Percentiles rank a stretch among this genome's conserved stretches.
Conservation (phyloP, 2,888 invertebrate species). For the Drosophila rellima region DNA sequence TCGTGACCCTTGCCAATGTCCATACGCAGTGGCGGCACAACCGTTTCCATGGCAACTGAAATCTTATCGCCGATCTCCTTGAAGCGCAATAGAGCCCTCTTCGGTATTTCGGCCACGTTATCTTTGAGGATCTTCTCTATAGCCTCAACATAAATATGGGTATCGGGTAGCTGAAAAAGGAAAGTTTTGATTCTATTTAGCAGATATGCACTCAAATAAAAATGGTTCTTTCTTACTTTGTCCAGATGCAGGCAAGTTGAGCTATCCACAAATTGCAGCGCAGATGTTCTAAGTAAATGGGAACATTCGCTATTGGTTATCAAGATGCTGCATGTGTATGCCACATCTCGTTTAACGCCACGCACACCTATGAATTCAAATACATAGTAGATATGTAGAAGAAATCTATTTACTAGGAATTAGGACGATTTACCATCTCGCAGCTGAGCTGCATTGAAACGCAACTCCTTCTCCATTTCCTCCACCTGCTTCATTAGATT, state of each 20-base stretch:
- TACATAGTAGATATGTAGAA: background rate
- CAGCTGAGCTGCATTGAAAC: conserved; percentile 89
- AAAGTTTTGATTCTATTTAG: background rate
- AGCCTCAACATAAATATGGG: conserved; percentile 19
- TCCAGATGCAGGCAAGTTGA: conserved; percentile 40
- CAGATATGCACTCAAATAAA: too few relatives aligned
- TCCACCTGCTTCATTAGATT: conserved; percentile 87
- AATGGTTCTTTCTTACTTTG: conserved; percentile 18
- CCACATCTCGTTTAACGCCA: conserved; percentile 89
- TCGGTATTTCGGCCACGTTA: conserved; percentile 5
- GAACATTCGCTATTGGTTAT: accelerated
- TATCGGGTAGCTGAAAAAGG: conserved; percentile 40
- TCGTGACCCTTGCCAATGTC: conserved; percentile 24
- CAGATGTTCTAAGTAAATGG: conserved; percentile 85
- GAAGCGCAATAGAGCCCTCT: conserved; percentile 17
- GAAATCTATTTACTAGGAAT: too few relatives aligned
- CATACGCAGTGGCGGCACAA: conserved; percentile 14
- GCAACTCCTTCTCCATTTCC: conserved; percentile 88
- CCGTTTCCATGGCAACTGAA: background rate
- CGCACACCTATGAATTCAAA: conserved; percentile 87
- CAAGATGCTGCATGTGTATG: conserved; percentile 84
- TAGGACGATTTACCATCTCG: conserved; percentile 88
- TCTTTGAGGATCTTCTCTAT: conserved; percentile 17
- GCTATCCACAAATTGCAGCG: conserved; percentile 89
- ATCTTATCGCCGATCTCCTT: conserved; percentile 16